Evolutionary conservation across 2,888 invertebrate genomes (phyloP), one percentile per base, ranked within the genome.

Genomic region (Octonoba sinensis): DNA sequence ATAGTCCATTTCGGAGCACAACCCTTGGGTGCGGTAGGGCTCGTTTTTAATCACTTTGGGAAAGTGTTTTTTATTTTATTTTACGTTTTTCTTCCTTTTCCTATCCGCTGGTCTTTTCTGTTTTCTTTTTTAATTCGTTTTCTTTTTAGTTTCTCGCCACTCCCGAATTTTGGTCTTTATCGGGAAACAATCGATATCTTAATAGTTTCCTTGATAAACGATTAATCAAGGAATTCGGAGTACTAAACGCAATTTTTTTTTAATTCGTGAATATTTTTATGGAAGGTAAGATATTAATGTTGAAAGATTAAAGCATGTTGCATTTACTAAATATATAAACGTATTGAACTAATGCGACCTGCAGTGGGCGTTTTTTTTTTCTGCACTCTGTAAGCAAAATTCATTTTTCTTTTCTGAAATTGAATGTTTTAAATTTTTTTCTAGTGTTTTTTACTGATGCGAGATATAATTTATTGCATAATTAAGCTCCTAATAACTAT

Each of bases 111-210:
- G 57, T 57, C 18, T 57, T n/a, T 67, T n/a, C 46, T 60, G 64
- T 67, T 46, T 62, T 69, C 36, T 76, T 69, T 59, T 76, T 60
- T 20, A 22, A 54, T 76, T 69, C 1, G 16, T 49, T 64, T 54
- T 69, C 27, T 62, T 44, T 62, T 62, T 44, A 16, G 44, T 16
- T 3, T 11, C 15, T 60, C 36, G 24, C 18, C 57, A 13, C 20
- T 20, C 62, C 18, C 13, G 46, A 62, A 62, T 62, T 65, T 24
- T 24, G 66, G 51, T 60, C 78, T 72, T 72, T 66, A 72, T 79
- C 72, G 66, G 66, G 51, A 65, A 59, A 67, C 60, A 66, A 79
- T 79, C 78, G 60, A 79, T 79, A 79, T 60, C 78, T 78, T 66
- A 71, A 78, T 72, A 24, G 71, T 20, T 71, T 75, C 36, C 57